A percentile compares a stretch with the other conserved stretches of the same genome.
Conservation (phyloP, 2,888 invertebrate species). For the Melanargia galathea region DNA sequence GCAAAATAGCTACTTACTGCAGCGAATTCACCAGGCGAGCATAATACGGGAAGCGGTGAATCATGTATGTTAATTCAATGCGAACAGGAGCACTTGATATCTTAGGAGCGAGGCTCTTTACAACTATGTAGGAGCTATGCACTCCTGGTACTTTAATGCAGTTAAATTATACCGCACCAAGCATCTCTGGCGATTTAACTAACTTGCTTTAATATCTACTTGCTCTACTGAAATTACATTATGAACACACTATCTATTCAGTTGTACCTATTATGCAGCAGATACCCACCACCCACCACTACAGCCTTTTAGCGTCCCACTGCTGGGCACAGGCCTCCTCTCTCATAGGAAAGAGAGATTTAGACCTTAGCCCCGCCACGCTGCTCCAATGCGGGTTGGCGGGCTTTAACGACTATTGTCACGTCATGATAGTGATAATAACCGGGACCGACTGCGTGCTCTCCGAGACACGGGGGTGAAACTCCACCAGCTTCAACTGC, state of each 20-base stretch:
- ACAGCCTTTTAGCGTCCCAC: no score
- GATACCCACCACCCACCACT: no score
- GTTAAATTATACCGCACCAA: slow-evolving; percentile 10
- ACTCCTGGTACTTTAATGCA: slow-evolving; percentile 21
- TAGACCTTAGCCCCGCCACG: no score
- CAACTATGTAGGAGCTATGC: slow-evolving; percentile 11
- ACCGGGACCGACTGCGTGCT: no score
- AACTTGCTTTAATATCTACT: neutral
- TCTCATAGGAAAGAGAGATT: no score
- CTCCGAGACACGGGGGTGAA: no score
- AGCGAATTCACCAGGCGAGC: neutral
- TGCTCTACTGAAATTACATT: neutral
- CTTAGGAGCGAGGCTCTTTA: slow-evolving; percentile 25
- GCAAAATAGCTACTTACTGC: neutral
- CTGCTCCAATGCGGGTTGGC: no score
- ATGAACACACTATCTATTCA: neutral
- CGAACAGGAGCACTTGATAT: slow-evolving; percentile 17
- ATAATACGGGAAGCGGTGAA: slow-evolving; percentile 19
- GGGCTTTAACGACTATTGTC: no score
- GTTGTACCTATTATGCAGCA: no score
- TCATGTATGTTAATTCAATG: slow-evolving; percentile 32
- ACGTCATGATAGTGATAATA: no score
- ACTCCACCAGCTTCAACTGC: no score
- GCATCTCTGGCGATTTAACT: slow-evolving; percentile 1
- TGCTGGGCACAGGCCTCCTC: no score